Evolutionary conservation across 37 sponge, comb jelly and placozoan species (phyloP).

Genomic region (Mnemiopsis leidyi): DNA sequence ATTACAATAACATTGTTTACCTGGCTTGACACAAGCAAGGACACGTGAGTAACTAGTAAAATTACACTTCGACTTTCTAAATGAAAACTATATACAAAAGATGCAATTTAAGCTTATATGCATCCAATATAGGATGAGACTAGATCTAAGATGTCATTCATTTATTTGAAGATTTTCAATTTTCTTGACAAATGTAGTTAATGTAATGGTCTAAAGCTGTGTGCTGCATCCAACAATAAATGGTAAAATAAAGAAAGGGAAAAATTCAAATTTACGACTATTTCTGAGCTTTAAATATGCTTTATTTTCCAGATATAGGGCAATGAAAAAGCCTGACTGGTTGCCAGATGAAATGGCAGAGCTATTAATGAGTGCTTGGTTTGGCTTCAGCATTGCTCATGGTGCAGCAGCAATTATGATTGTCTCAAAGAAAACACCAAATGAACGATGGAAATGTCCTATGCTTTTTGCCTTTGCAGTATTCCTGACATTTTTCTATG

Average conservation of each 20-base stretch:
- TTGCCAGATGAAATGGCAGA: background rate
- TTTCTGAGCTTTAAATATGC: no score
- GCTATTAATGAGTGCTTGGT: background rate
- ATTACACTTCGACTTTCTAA: no score
- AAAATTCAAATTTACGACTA: no score
- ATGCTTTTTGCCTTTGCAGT: slow-evolving; percentile 19
- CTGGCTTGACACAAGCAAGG: slow-evolving; percentile 23
- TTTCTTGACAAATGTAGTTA: no score
- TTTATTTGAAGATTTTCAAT: no score
- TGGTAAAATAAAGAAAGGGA: no score
- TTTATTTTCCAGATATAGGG: background rate
- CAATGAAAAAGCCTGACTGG: background rate
- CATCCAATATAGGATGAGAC: no score
- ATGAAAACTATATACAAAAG: no score
- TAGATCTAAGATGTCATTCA: no score
- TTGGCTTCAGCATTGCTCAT: background rate
- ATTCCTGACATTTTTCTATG: background rate
- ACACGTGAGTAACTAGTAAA: slow-evolving; percentile 45
- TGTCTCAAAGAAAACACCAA: background rate
- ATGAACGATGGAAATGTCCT: slow-evolving; percentile 8
- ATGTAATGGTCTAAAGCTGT: background rate
- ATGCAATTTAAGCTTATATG: no score
- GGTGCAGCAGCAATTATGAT: slow-evolving; percentile 23
- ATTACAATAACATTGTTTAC: slow-evolving; percentile 7
- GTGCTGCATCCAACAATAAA: background rate